phyloP scores from a whole-genome alignment of 2,797 vertebrate genomes.

The Acipenser transmontanus region DNA sequence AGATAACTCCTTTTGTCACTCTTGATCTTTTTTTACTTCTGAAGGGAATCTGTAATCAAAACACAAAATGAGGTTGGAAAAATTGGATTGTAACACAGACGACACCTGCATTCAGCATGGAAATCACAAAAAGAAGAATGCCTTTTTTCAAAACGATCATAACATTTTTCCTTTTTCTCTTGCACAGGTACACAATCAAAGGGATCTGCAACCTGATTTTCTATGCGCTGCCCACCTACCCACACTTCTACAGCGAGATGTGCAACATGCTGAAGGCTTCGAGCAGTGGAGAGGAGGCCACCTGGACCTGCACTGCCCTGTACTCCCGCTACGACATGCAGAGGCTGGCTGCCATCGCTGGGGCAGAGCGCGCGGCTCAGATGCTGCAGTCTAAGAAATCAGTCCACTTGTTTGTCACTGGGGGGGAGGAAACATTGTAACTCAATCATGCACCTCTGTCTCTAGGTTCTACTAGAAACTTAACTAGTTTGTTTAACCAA shows the following conservation, averaged over 20 bases:
- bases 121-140: too few species aligned
- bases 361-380: slow-evolving; percentile 78
- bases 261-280: slow-evolving; percentile 86
- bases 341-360: slow-evolving; percentile 73
- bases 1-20: too few species aligned
- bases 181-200: slow-evolving; percentile 75
- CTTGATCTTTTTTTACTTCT: too few species aligned
- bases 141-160: too few species aligned
- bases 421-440: slow-evolving; percentile 52
- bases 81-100: too few species aligned
- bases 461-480: too few species aligned
- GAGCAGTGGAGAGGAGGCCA: slow-evolving; percentile 58
- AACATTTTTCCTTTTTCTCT: too few species aligned
- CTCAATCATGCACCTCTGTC: too few species aligned
- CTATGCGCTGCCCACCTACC: slow-evolving; percentile 84
- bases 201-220: slow-evolving; percentile 89
- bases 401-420: slow-evolving; percentile 90
- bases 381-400: slow-evolving; percentile 82
- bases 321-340: slow-evolving; percentile 86
- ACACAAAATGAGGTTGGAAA: too few species aligned
- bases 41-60: too few species aligned
- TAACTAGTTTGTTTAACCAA: too few species aligned
- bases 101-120: too few species aligned
- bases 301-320: slow-evolving; percentile 86
- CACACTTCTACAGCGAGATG: slow-evolving; percentile 92